A percentile compares a stretch with the other conserved stretches of the same genome.
phyloP scores from a whole-genome alignment of 2,113 vertebrate genomes.

The Toxotes chatareus region DNA sequence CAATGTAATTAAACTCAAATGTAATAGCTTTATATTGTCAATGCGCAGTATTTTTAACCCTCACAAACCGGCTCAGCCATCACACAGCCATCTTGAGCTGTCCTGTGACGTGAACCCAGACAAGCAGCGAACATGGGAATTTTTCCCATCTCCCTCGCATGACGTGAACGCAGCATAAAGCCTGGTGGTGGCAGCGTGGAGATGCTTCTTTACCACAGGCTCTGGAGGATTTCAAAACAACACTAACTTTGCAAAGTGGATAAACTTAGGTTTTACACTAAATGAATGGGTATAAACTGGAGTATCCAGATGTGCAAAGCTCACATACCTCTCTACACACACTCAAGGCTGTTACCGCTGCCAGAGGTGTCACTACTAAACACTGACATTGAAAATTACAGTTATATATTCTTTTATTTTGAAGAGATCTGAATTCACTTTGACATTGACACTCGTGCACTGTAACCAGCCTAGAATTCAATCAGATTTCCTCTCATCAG shows the following conservation, averaged over 20 bases:
- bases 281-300: too few species aligned
- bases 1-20: too few species aligned
- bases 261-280: too few species aligned
- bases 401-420: background rate
- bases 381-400: too few species aligned
- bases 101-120: too few species aligned
- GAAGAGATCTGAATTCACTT: background rate
- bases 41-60: background rate
- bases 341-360: too few species aligned
- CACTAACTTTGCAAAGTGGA: background rate
- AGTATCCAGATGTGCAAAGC: too few species aligned
- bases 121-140: too few species aligned
- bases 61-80: background rate
- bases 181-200: background rate
- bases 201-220: background rate
- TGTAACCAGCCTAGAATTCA: background rate
- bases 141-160: too few species aligned
- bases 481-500: background rate
- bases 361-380: too few species aligned
- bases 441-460: background rate
- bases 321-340: too few species aligned
- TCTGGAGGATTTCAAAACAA: background rate
- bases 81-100: background rate
- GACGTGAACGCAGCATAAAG: too few species aligned
- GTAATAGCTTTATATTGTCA: background rate